Percentiles rank a stretch among this genome's conserved stretches.
Conservation (phyloP, 2,113 vertebrate species). For the Gopherus flavomarginatus region DNA sequence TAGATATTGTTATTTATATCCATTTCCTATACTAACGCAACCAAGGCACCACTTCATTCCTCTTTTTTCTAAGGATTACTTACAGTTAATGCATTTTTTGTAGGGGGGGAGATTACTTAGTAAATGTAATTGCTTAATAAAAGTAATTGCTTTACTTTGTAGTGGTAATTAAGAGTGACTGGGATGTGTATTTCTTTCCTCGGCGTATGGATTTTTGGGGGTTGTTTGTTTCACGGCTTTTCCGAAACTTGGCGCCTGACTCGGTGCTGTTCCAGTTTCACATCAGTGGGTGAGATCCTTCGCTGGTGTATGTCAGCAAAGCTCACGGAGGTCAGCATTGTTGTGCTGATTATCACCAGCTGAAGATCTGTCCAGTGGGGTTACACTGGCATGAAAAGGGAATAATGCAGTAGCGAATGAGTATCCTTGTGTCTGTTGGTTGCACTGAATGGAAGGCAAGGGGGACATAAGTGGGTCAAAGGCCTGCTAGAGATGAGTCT, state of each 20-base stretch:
- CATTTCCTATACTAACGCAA: neutral
- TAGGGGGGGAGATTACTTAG: constrained; percentile 46
- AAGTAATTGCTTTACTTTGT: constrained; percentile 70
- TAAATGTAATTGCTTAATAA: constrained; percentile 67
- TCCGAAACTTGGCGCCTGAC: neutral
- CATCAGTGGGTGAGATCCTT: neutral
- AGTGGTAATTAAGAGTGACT: constrained; percentile 70
- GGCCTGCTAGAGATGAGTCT: neutral
- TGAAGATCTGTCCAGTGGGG: neutral
- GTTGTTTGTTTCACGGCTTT: constrained; percentile 22
- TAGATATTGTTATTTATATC: neutral
- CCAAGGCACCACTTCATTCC: constrained; percentile 8
- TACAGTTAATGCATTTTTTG: constrained; percentile 34
- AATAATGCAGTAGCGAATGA: neutral
- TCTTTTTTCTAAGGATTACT: constrained; percentile 53
- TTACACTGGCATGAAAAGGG: neutral
- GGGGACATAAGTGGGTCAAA: neutral
- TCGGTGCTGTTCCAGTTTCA: constrained; percentile 2
- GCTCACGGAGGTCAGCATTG: neutral
- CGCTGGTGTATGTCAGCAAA: neutral
- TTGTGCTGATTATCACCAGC: neutral
- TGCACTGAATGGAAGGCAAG: neutral
- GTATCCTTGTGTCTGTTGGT: neutral
- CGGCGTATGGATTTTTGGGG: neutral
- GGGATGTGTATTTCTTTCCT: constrained; percentile 50